These are phyloP conservation scores for Rotaria sp. DNA, from an alignment of 2,888 invertebrate species.

Conservation along the genomic window DNA sequence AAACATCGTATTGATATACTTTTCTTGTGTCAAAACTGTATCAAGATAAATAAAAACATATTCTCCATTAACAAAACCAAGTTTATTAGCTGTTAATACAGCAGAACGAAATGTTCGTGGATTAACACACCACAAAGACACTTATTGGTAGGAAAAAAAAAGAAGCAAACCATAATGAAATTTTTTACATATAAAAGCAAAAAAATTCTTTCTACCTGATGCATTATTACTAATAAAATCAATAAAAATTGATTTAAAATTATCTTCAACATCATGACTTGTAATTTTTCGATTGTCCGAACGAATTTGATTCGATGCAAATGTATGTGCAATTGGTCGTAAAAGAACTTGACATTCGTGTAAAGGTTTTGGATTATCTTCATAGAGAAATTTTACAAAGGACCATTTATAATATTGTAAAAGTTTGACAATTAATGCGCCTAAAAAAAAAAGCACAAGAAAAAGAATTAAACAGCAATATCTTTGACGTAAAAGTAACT, in stretches of 20 bases:
- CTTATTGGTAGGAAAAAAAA: neutral
- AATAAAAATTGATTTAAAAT: constrained; percentile 14
- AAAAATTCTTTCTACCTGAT: neutral
- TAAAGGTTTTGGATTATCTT: constrained; percentile 21
- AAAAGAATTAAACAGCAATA: no score
- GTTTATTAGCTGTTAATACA: constrained; percentile 81
- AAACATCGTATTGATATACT: neutral
- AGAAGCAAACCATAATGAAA: neutral
- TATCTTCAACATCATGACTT: neutral
- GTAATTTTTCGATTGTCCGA: constrained; percentile 9
- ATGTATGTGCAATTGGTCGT: constrained; percentile 5
- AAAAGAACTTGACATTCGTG: constrained; percentile 29
- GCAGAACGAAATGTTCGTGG: constrained; percentile 14
- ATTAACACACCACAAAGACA: constrained; percentile 18
- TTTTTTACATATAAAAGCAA: no score
- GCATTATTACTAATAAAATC: constrained; percentile 28
- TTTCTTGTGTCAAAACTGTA: constrained; percentile 16
- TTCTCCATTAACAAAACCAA: constrained; percentile 92
- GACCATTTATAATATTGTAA: constrained; percentile 26
- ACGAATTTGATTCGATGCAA: neutral
- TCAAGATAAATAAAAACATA: constrained; percentile 97
- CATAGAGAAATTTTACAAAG: constrained; percentile 9
- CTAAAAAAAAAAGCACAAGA: neutral
- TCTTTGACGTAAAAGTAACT: no score
- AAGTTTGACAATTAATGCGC: neutral